A percentile compares a stretch with the other conserved stretches of the same genome.
Evolutionary conservation across 2,797 vertebrate genomes (phyloP).

Genomic region (Neostethus bicornis): DNA sequence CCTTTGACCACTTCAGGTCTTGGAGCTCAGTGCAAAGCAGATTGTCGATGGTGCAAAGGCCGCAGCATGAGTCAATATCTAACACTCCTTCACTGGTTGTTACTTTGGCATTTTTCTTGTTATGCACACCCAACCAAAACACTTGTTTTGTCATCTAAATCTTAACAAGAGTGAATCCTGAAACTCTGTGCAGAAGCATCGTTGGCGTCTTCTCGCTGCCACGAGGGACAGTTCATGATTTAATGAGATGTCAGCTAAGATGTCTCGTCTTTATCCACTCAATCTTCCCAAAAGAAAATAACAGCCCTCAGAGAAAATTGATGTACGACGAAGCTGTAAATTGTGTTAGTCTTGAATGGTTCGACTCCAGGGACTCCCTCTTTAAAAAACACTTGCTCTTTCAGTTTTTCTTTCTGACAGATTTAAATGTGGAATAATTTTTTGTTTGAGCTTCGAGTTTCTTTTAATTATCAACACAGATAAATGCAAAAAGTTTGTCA

Average conservation of each 20-base stretch:
- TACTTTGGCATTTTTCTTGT: slow-evolving; percentile 29
- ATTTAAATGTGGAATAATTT: slow-evolving; percentile 9
- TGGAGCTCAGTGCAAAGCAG: slow-evolving; percentile 21
- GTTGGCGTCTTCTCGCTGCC: slow-evolving; percentile 49
- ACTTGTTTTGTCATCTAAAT: slow-evolving; percentile 41
- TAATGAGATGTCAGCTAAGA: slow-evolving; percentile 70
- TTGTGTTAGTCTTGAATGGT: slow-evolving; percentile 39
- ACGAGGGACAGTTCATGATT: slow-evolving; percentile 65
- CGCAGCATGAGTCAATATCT: slow-evolving; percentile 12
- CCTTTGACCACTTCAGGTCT: slow-evolving; percentile 27
- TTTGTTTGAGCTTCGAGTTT: slow-evolving; percentile 3
- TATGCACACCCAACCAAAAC: slow-evolving; percentile 25
- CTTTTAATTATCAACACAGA: slow-evolving; percentile 6
- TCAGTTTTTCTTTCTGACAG: slow-evolving; percentile 38
- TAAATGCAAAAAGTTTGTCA: too few relatives aligned
- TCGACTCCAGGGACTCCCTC: slow-evolving; percentile 29
- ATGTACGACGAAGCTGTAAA: slow-evolving; percentile 30
- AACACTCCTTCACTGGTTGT: slow-evolving; percentile 12
- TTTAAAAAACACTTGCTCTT: slow-evolving; percentile 35
- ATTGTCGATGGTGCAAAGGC: slow-evolving; percentile 2
- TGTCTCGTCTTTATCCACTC: slow-evolving; percentile 70
- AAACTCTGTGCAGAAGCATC: slow-evolving; percentile 45
- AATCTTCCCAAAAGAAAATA: slow-evolving; percentile 50
- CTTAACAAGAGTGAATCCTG: slow-evolving; percentile 51
- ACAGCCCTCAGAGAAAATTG: slow-evolving; percentile 23